Conservation (phyloP, 2,113 vertebrate species). For the Sinocyclocheilus grahami region DNA sequence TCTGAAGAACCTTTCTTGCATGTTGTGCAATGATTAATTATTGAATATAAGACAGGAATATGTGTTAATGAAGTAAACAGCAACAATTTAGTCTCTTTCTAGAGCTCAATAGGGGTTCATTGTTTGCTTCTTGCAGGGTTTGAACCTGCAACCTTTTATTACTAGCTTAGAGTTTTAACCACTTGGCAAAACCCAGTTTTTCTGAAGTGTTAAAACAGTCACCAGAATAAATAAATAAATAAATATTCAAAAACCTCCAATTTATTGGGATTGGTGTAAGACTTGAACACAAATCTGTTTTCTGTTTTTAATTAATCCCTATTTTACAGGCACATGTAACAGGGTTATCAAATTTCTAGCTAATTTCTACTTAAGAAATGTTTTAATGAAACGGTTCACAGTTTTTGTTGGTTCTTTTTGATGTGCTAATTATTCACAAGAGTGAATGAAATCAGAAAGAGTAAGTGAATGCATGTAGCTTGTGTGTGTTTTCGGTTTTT, state of each 20-base stretch:
- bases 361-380: slow-evolving; percentile 27
- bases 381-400: slow-evolving; percentile 27
- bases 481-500: slow-evolving; percentile 2
- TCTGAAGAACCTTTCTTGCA: not conserved
- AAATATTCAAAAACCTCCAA: not conserved
- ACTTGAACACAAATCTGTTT: not conserved
- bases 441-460: slow-evolving; percentile 19
- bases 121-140: not conserved
- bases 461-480: slow-evolving; percentile 5
- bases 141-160: not conserved
- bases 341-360: slow-evolving; percentile 22
- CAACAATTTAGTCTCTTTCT: not conserved
- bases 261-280: slow-evolving; percentile 9
- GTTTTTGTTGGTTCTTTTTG: slow-evolving; percentile 19
- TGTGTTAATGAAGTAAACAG: not conserved
- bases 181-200: not conserved
- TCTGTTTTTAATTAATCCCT: slow-evolving; percentile 33
- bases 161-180: not conserved
- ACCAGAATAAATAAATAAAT: slow-evolving; percentile 9
- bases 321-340: slow-evolving; percentile 1
- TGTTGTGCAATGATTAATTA: not conserved
- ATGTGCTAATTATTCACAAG: slow-evolving; percentile 27
- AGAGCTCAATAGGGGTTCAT: not conserved
- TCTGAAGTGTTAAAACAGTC: not conserved
- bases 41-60: not conserved